Evolutionary conservation across 2,888 invertebrate species (phyloP).

Genomic region (Callinectes sapidus): DNA sequence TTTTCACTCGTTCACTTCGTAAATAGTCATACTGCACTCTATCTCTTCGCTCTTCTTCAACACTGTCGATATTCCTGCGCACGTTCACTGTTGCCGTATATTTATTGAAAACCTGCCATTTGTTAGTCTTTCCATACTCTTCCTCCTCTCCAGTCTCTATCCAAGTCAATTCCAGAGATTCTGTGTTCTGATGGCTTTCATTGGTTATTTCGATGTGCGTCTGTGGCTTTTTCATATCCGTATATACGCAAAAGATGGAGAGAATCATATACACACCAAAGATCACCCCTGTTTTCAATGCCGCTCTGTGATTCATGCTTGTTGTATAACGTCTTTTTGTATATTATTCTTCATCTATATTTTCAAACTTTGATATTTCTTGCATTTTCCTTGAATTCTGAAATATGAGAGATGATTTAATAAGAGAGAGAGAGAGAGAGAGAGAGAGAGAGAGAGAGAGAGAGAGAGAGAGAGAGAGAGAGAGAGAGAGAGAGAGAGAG

Average conservation of each 20-base stretch:
- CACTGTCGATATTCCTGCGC: background rate
- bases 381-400: background rate
- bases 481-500: conserved; percentile 20
- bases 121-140: background rate
- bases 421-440: background rate
- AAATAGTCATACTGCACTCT: background rate
- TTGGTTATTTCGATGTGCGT: background rate
- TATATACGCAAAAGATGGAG: background rate
- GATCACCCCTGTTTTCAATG: background rate
- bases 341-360: background rate
- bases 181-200: background rate
- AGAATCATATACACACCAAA: background rate
- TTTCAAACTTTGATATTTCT: background rate
- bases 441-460: background rate
- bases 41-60: background rate
- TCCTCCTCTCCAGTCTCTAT: background rate
- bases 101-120: background rate
- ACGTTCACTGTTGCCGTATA: background rate
- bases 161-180: background rate
- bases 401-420: background rate
- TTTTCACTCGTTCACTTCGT: background rate
- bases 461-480: conserved; percentile 9
- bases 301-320: background rate
- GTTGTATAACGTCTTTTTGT: background rate
- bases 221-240: background rate